These are phyloP conservation scores for Enteromius thamalakanensis DNA, from an alignment of 2,797 vertebrate genomes.

Conservation along the genomic window DNA sequence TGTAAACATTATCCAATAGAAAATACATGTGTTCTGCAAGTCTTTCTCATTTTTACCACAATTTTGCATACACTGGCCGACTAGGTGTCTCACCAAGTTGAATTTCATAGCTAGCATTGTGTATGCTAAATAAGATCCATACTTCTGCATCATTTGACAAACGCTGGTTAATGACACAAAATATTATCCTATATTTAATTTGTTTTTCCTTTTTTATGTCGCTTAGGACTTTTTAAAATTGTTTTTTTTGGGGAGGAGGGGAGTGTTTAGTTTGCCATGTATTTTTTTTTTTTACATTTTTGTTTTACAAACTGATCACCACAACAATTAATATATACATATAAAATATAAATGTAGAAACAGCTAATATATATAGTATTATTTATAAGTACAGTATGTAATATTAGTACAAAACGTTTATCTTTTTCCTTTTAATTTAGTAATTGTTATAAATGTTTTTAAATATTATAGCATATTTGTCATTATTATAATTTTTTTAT, in stretches of 20 bases:
- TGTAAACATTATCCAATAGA: not conserved
- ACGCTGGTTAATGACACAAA: not conserved
- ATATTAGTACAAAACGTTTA: too few species aligned
- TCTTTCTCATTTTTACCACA: not conserved
- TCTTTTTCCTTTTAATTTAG: too few species aligned
- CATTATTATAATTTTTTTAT: too few species aligned
- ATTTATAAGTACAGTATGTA: too few species aligned
- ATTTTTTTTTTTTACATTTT: not conserved
- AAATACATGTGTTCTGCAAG: not conserved
- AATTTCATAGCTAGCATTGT: not conserved
- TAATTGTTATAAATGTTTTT: too few species aligned
- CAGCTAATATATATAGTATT: too few species aligned
- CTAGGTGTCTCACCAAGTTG: not conserved
- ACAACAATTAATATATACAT: too few species aligned
- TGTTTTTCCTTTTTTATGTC: not conserved
- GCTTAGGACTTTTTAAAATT: too few species aligned
- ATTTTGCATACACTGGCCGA: not conserved
- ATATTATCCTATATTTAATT: not conserved
- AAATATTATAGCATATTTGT: too few species aligned
- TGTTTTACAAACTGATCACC: not conserved
- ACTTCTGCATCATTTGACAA: not conserved
- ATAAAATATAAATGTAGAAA: too few species aligned
- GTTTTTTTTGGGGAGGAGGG: too few species aligned
- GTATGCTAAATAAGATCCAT: not conserved
- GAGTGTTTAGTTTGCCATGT: too few species aligned